These are phyloP conservation scores for Griposia aprilina DNA, from an alignment of 2,888 invertebrate species.

Conservation along the genomic window DNA sequence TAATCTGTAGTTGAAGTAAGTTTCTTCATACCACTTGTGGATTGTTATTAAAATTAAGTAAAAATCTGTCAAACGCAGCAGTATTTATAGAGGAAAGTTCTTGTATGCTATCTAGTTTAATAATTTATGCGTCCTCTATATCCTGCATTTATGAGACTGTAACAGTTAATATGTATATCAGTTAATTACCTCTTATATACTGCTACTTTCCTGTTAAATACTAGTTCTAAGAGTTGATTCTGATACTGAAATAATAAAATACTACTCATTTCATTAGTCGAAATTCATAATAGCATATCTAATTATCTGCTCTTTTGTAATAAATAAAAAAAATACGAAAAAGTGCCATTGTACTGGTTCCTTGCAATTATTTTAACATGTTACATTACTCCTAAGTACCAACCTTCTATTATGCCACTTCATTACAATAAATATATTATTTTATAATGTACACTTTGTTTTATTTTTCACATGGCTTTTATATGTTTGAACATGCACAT, in stretches of 20 bases:
- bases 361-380: constrained; percentile 73
- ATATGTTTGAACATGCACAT: not conserved
- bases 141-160: constrained; percentile 77
- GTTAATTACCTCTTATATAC: constrained; percentile 35
- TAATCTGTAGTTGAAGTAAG: constrained; percentile 58
- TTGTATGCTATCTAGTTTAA: constrained; percentile 68
- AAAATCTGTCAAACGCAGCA: constrained; percentile 72
- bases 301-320: constrained; percentile 42
- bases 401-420: constrained; percentile 80
- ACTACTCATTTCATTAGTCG: constrained; percentile 40
- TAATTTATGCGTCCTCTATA: constrained; percentile 70
- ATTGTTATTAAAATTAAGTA: constrained; percentile 49
- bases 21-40: constrained; percentile 53
- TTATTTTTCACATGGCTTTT: constrained; percentile 1
- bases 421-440: constrained; percentile 84
- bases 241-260: constrained; percentile 37
- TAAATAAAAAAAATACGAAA: constrained; percentile 54
- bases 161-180: constrained; percentile 63
- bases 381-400: constrained; percentile 74
- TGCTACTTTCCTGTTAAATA: constrained; percentile 58
- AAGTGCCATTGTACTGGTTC: constrained; percentile 86
- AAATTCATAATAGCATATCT: constrained; percentile 46
- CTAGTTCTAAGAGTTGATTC: constrained; percentile 62
- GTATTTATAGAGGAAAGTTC: constrained; percentile 75
- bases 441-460: constrained; percentile 75